Evolutionary conservation across 2,113 vertebrate species (phyloP).

Genomic region (Cervus canadensis): DNA sequence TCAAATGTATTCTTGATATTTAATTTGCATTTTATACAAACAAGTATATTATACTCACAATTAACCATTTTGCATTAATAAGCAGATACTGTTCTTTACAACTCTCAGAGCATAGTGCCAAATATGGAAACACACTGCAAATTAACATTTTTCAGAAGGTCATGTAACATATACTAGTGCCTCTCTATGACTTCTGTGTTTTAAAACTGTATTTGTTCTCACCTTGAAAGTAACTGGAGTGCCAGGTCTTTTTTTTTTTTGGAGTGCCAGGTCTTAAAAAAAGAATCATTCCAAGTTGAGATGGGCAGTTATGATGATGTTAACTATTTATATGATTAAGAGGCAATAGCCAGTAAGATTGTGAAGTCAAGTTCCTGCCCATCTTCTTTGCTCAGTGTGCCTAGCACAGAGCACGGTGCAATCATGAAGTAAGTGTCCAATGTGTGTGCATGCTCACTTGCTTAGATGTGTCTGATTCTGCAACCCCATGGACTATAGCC

Average conservation of each 20-base stretch:
- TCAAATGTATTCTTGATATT: neutral
- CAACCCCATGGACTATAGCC: neutral
- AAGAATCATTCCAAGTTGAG: neutral
- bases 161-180: neutral
- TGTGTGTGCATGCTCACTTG: neutral
- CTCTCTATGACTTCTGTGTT: neutral
- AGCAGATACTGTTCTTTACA: neutral
- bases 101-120: neutral
- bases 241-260: neutral
- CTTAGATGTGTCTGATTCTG: neutral
- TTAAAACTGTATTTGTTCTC: conserved; percentile 12
- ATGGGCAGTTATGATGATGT: neutral
- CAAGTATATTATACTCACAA: neutral
- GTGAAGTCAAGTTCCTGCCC: neutral
- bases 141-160: neutral
- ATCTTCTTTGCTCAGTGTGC: neutral
- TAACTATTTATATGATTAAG: neutral
- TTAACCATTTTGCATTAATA: neutral
- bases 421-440: neutral
- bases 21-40: neutral
- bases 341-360: neutral
- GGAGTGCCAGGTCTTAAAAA: neutral
- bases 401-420: neutral
- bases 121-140: neutral
- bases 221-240: neutral